Conservation (phyloP, 2,888 invertebrate genomes). For the Noctua janthina region DNA sequence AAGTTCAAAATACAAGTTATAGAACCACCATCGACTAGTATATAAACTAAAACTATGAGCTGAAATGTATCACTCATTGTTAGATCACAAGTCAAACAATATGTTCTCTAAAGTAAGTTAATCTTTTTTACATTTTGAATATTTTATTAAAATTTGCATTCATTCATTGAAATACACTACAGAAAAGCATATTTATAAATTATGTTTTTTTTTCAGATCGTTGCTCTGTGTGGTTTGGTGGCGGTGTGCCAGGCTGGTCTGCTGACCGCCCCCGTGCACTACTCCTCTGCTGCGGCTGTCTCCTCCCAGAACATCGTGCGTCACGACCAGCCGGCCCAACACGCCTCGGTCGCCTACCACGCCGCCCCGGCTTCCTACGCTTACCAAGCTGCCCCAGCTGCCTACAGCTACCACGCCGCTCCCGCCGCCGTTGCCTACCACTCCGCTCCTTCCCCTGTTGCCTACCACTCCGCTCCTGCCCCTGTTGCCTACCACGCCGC, state of each 20-base stretch:
- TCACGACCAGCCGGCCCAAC: slow-evolving; percentile 72
- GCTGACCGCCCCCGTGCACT: slow-evolving; percentile 76
- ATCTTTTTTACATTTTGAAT: not conserved
- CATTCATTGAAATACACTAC: not conserved
- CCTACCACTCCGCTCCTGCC: slow-evolving; percentile 56
- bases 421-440: slow-evolving; percentile 69
- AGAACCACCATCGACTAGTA: slow-evolving; percentile 48
- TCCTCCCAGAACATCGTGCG: slow-evolving; percentile 75
- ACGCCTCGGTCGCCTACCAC: slow-evolving; percentile 39
- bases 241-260: slow-evolving; percentile 78
- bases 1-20: too few species aligned
- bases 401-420: slow-evolving; percentile 68
- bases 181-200: too few species aligned
- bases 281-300: slow-evolving; percentile 76
- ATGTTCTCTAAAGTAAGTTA: slow-evolving; percentile 67
- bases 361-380: slow-evolving; percentile 40
- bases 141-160: not conserved
- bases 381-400: slow-evolving; percentile 59
- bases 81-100: slow-evolving; percentile 72
- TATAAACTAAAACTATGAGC: slow-evolving; percentile 45
- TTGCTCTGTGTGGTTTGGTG: slow-evolving; percentile 76
- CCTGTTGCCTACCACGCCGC: slow-evolving; percentile 65
- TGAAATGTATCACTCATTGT: slow-evolving; percentile 70
- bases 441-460: slow-evolving; percentile 75
- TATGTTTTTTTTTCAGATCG: slow-evolving; percentile 70